A percentile compares a stretch with the other conserved stretches of the same genome.
phyloP scores from a whole-genome alignment of 2,797 vertebrate genomes.

The Moxostoma hubbsi region DNA sequence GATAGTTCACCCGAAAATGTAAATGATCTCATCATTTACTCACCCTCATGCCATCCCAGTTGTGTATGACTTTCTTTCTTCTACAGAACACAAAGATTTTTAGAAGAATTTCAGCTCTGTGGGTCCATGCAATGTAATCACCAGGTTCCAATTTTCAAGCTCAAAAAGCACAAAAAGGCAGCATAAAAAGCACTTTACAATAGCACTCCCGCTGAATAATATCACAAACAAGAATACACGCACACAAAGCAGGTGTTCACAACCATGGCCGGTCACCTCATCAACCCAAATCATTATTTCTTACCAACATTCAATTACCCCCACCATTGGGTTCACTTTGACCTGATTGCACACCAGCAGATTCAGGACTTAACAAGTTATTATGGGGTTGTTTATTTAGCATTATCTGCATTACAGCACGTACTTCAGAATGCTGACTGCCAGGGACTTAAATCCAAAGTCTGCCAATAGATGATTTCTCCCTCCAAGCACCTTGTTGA shows the following conservation, averaged over 20 bases:
- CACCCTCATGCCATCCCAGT: too few relatives aligned
- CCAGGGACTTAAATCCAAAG: slow-evolving; percentile 68
- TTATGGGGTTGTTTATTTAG: slow-evolving; percentile 41
- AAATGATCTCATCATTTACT: too few relatives aligned
- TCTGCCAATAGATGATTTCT: slow-evolving; percentile 70
- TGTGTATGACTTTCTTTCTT: too few relatives aligned
- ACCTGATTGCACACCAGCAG: slow-evolving; percentile 6
- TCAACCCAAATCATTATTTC: slow-evolving; percentile 21
- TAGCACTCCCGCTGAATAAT: slow-evolving; percentile 42
- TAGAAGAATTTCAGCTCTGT: too few relatives aligned
- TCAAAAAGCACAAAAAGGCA: too few relatives aligned
- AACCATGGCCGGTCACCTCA: slow-evolving; percentile 14
- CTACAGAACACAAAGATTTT: too few relatives aligned
- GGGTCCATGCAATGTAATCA: too few relatives aligned
- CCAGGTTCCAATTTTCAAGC: too few relatives aligned
- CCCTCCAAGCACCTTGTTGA: slow-evolving; percentile 23
- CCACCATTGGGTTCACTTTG: not conserved
- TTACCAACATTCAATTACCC: slow-evolving; percentile 35
- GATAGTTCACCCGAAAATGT: too few relatives aligned
- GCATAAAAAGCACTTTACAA: slow-evolving; percentile 40
- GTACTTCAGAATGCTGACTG: slow-evolving; percentile 67
- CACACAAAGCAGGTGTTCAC: slow-evolving; percentile 37
- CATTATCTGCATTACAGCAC: slow-evolving; percentile 42
- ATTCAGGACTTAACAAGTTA: slow-evolving; percentile 39
- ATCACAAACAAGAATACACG: slow-evolving; percentile 26